phyloP scores from a whole-genome alignment of 2,113 vertebrate species.

The Toxotes chatareus region DNA sequence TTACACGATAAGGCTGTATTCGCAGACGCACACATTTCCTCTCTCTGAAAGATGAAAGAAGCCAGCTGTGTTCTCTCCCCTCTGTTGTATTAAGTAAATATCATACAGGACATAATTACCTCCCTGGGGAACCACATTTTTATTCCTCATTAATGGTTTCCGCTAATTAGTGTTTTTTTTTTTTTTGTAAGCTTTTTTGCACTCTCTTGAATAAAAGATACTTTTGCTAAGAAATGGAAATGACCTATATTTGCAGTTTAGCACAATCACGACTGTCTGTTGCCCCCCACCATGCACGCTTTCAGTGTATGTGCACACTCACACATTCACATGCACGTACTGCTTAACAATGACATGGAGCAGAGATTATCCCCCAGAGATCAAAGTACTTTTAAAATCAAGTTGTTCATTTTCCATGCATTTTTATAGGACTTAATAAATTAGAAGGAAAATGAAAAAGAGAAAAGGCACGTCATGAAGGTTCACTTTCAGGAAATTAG shows the following conservation, averaged over 20 bases:
- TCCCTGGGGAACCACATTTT: slow-evolving; percentile 73
- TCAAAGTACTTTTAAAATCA: not conserved
- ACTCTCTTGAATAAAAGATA: slow-evolving; percentile 58
- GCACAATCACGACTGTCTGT: slow-evolving; percentile 36
- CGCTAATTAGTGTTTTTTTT: slow-evolving; percentile 69
- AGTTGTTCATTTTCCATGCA: slow-evolving; percentile 35
- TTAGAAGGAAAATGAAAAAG: not conserved
- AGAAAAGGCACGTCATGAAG: not conserved
- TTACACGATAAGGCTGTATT: slow-evolving; percentile 9
- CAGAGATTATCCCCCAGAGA: slow-evolving; percentile 3
- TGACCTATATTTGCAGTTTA: slow-evolving; percentile 71
- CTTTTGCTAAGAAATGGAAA: slow-evolving; percentile 57
- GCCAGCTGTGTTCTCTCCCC: slow-evolving; percentile 36
- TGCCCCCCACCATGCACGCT: not conserved
- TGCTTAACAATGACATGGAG: not conserved
- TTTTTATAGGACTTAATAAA: not conserved
- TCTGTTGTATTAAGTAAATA: slow-evolving; percentile 81
- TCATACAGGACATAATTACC: slow-evolving; percentile 80
- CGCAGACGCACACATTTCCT: slow-evolving; percentile 38
- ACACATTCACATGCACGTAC: slow-evolving; percentile 8
- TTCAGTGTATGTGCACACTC: not conserved
- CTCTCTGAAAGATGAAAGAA: slow-evolving; percentile 72
- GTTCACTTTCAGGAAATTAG: not conserved
- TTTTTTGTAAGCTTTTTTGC: slow-evolving; percentile 66
- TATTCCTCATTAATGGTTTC: slow-evolving; percentile 73